A percentile compares a stretch with the other conserved stretches of the same genome.
Evolutionary conservation across 2,113 vertebrate genomes (phyloP).

Genomic region (Plecotus auritus): DNA sequence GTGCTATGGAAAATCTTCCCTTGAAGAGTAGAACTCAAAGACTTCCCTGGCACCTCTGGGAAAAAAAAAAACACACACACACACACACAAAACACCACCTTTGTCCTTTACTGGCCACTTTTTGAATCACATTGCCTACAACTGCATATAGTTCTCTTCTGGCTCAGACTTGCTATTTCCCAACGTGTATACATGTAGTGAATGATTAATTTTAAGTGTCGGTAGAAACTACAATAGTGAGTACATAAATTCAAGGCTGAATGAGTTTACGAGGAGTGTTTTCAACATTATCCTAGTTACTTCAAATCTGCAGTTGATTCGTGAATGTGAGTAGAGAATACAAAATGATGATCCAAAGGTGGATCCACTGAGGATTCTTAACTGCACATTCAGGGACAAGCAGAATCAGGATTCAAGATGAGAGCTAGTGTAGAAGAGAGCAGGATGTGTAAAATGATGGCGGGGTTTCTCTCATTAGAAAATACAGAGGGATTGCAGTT

Average conservation of each 20-base stretch:
- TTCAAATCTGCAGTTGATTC: constrained; percentile 3
- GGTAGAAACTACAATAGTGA: neutral
- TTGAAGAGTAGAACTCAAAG: neutral
- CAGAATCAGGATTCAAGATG: neutral
- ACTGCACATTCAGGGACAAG: neutral
- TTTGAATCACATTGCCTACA: neutral
- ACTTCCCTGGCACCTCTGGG: neutral
- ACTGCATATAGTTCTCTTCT: neutral
- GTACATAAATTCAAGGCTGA: neutral
- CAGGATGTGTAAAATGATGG: neutral
- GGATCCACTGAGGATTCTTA: neutral
- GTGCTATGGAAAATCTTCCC: neutral
- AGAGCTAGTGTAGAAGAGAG: neutral
- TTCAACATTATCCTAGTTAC: constrained; percentile 37
- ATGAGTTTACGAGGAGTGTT: neutral
- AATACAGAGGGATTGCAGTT: neutral
- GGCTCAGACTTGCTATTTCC: neutral
- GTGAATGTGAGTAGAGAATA: neutral
- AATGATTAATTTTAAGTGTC: constrained; percentile 41
- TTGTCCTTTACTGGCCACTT: neutral
- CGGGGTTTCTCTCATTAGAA: neutral
- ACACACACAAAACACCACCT: too few species aligned
- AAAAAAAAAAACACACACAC: neutral
- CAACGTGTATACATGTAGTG: neutral
- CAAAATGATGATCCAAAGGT: neutral